A percentile compares a stretch with the other conserved stretches of the same genome.
These are phyloP conservation scores for Eclectus roratus DNA, from an alignment of 2,113 vertebrate species.

Conservation along the genomic window DNA sequence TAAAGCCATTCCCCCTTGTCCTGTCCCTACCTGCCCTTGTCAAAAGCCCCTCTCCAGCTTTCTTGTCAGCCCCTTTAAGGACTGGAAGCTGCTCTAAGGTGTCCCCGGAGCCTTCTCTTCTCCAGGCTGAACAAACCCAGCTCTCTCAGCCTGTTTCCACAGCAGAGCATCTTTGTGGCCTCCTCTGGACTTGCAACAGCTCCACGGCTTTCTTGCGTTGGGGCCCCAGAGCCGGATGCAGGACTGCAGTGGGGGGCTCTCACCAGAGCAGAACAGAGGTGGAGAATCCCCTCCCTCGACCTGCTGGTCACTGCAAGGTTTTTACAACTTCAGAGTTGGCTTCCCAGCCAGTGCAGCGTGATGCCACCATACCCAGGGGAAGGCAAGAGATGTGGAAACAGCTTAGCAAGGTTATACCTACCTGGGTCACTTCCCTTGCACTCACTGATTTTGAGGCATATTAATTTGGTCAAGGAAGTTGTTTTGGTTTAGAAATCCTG, in stretches of 20 bases:
- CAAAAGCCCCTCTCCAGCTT: neutral
- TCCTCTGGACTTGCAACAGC: neutral
- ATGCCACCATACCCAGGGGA: neutral
- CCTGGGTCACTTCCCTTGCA: rapidly evolving
- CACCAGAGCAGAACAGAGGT: neutral
- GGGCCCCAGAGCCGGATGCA: neutral
- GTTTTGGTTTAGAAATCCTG: neutral
- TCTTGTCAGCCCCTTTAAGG: neutral
- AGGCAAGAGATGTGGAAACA: neutral
- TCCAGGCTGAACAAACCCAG: neutral
- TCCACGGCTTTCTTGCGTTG: neutral
- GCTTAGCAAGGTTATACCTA: neutral
- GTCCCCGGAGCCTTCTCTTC: neutral
- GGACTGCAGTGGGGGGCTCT: neutral
- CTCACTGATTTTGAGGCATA: neutral
- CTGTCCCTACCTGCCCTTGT: neutral
- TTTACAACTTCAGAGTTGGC: rapidly evolving
- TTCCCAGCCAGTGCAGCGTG: rapidly evolving
- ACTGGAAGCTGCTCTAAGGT: neutral
- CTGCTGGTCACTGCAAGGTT: neutral
- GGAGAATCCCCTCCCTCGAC: neutral
- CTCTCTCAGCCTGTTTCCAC: neutral
- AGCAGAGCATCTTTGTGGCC: neutral
- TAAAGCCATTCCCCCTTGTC: neutral
- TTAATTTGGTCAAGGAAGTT: neutral